Conservation (phyloP, 2,797 vertebrate genomes). For the Cyclura pinguis region DNA sequence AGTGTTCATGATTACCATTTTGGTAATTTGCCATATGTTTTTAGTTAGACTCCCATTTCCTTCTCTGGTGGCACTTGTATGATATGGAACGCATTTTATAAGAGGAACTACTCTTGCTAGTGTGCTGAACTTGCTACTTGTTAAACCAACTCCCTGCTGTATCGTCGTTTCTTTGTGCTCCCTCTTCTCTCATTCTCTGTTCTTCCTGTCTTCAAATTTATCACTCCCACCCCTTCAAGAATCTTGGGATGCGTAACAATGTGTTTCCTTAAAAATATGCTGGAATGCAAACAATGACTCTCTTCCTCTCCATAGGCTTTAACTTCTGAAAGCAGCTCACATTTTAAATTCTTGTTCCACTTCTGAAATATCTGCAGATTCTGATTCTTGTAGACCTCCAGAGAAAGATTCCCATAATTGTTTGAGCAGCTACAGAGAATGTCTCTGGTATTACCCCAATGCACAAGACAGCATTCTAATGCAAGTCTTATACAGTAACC, state of each 20-base stretch:
- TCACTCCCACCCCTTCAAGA: background rate
- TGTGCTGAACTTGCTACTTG: background rate
- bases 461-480: background rate
- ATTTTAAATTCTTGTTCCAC: slow-evolving; percentile 4
- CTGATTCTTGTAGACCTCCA: background rate
- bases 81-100: background rate
- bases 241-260: background rate
- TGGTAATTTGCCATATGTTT: background rate
- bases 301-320: background rate
- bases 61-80: slow-evolving; percentile 27
- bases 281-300: slow-evolving; percentile 5
- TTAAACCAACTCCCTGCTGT: background rate
- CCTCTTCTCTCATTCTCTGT: background rate
- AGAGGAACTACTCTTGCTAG: slow-evolving; percentile 10
- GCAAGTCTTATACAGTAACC: background rate
- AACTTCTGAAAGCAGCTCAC: background rate
- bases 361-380: background rate
- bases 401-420: background rate
- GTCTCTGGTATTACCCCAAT: background rate
- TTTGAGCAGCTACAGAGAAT: background rate
- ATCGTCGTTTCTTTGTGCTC: background rate
- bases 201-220: slow-evolving; percentile 16
- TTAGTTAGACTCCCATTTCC: slow-evolving; percentile 11
- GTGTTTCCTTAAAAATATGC: background rate
- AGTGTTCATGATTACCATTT: background rate